A percentile compares a stretch with the other conserved stretches of the same genome.
These are phyloP conservation scores for Oscheius sp. DNA, from an alignment of 2,888 invertebrate species.

Conservation along the genomic window DNA sequence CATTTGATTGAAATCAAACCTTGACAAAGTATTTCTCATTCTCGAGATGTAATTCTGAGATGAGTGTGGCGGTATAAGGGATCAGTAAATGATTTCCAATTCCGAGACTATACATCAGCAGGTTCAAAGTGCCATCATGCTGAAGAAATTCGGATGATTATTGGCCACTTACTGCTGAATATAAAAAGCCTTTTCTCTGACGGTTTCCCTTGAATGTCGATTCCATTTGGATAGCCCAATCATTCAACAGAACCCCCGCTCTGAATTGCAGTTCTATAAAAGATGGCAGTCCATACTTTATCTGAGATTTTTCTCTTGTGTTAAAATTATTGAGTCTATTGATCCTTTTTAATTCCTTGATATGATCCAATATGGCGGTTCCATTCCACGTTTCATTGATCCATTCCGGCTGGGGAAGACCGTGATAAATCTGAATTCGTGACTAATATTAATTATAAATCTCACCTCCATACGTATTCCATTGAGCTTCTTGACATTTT, in stretches of 20 bases:
- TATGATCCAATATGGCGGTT: constrained; percentile 45
- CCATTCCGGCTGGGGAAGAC: constrained; percentile 50
- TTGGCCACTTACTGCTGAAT: neutral
- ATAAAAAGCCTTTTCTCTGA: neutral
- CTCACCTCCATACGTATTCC: constrained; percentile 56
- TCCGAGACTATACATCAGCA: constrained; percentile 47
- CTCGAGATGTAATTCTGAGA: constrained; percentile 51
- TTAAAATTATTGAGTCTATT: constrained; percentile 45
- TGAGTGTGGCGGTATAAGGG: constrained; percentile 49
- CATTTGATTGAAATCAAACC: neutral
- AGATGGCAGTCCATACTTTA: neutral
- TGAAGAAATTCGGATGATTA: constrained; percentile 25
- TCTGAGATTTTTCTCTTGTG: constrained; percentile 43
- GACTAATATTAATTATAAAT: neutral
- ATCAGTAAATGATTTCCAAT: constrained; percentile 53
- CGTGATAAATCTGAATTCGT: constrained; percentile 40
- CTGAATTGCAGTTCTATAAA: constrained; percentile 6
- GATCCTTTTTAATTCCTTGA: constrained; percentile 47
- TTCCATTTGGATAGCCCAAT: constrained; percentile 2
- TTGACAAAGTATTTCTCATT: constrained; percentile 27
- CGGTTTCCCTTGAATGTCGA: neutral
- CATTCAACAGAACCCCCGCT: constrained; percentile 24
- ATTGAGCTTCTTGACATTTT: constrained; percentile 52
- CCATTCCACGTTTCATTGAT: constrained; percentile 45
- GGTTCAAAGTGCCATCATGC: constrained; percentile 57